Evolutionary conservation across 2,888 invertebrate genomes (phyloP).

Genomic region (Caenorhabditis sp.): DNA sequence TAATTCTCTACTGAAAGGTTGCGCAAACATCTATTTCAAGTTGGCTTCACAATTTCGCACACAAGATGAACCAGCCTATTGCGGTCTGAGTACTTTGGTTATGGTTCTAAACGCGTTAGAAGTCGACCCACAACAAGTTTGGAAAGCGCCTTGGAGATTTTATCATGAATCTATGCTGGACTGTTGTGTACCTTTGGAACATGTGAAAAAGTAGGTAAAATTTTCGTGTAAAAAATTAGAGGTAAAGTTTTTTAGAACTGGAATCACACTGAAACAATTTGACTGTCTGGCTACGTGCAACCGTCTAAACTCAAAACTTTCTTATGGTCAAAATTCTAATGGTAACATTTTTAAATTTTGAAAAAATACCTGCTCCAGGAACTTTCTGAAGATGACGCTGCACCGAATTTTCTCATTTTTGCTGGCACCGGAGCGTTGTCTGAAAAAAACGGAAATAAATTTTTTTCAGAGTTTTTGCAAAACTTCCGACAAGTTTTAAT

Average conservation of each 20-base stretch:
- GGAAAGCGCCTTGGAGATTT: conserved; percentile 73
- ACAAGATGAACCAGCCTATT: conserved; percentile 73
- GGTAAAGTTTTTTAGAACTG: conserved; percentile 48
- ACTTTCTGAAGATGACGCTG: too few relatives aligned
- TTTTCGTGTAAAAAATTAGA: conserved; percentile 3
- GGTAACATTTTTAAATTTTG: too few relatives aligned
- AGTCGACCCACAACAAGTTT: conserved; percentile 70
- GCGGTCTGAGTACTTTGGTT: conserved; percentile 72
- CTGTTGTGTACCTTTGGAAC: conserved; percentile 71
- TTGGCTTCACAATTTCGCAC: conserved; percentile 72
- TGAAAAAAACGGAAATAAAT: too few relatives aligned
- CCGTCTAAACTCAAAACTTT: conserved; percentile 60
- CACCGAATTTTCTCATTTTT: too few relatives aligned
- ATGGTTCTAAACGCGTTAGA: conserved; percentile 72
- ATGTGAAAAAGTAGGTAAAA: conserved; percentile 51
- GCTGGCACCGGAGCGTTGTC: too few relatives aligned
- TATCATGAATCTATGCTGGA: conserved; percentile 73
- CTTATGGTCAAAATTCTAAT: conserved; percentile 34
- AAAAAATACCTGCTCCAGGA: too few relatives aligned
- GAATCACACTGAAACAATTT: conserved; percentile 71
- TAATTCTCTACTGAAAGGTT: conserved; percentile 68
- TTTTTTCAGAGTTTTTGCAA: conserved; percentile 25
- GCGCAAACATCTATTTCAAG: conserved; percentile 71
- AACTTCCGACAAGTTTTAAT: conserved; percentile 44
- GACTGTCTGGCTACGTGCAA: conserved; percentile 72